phyloP scores from a whole-genome alignment of 2,113 vertebrate genomes.

The Smithornis capensis region DNA sequence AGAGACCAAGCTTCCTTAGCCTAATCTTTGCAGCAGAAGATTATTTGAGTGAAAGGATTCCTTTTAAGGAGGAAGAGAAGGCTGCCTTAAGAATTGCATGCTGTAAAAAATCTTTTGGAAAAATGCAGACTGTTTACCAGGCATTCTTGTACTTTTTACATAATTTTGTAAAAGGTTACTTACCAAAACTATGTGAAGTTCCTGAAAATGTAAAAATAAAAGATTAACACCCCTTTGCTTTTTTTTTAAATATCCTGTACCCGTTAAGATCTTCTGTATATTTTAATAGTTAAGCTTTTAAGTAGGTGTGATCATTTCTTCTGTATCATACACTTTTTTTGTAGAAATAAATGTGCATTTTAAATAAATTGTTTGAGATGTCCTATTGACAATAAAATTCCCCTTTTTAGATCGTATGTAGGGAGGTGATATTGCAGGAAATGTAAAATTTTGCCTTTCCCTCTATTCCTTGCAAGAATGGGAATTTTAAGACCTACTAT shows the following conservation, averaged over 20 bases:
- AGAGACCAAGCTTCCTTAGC: slow-evolving; percentile 80
- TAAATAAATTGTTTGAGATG: slow-evolving; percentile 72
- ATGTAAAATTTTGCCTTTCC: background rate
- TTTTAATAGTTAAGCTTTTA: slow-evolving; percentile 77
- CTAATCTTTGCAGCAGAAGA: slow-evolving; percentile 80
- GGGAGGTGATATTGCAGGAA: background rate
- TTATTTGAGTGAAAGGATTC: slow-evolving; percentile 80
- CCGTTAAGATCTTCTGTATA: slow-evolving; percentile 77
- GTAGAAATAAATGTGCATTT: slow-evolving; percentile 85
- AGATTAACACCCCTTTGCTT: slow-evolving; percentile 79
- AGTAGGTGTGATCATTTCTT: slow-evolving; percentile 68
- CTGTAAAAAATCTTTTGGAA: slow-evolving; percentile 83
- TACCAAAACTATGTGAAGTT: slow-evolving; percentile 82
- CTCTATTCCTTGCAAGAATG: background rate
- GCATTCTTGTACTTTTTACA: slow-evolving; percentile 83
- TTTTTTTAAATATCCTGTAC: slow-evolving; percentile 78
- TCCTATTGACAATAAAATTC: slow-evolving; percentile 70
- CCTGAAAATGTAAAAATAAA: slow-evolving; percentile 80
- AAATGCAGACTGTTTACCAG: slow-evolving; percentile 81
- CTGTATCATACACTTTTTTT: slow-evolving; percentile 76
- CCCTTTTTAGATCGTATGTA: slow-evolving; percentile 35
- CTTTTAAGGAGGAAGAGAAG: slow-evolving; percentile 77
- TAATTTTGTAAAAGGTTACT: slow-evolving; percentile 83
- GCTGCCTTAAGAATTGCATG: slow-evolving; percentile 87
- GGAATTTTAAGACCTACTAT: background rate